These are phyloP conservation scores for Setipinna tenuifilis DNA, from an alignment of 2,797 vertebrate genomes.

Conservation along the genomic window DNA sequence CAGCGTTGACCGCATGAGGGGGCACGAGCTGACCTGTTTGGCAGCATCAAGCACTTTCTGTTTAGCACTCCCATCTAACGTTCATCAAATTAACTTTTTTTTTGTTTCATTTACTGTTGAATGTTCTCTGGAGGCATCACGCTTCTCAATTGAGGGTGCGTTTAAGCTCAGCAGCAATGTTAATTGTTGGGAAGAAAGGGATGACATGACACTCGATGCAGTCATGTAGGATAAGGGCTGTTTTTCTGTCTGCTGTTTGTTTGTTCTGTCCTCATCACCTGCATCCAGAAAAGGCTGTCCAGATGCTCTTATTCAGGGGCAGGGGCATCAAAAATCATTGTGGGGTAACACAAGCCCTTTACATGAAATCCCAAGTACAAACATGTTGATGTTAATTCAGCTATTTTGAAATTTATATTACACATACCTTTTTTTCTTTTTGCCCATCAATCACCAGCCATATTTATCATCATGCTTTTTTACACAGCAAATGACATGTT, in stretches of 20 bases:
- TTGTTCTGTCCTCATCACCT: neutral
- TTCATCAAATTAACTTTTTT: slow-evolving; percentile 30
- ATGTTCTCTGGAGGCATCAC: slow-evolving; percentile 42
- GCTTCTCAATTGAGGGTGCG: slow-evolving; percentile 28
- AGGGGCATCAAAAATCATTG: neutral
- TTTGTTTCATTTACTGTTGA: slow-evolving; percentile 29
- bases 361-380: neutral
- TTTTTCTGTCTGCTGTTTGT: slow-evolving; percentile 4
- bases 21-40: neutral
- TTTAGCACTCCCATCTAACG: neutral
- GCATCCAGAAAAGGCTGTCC: neutral
- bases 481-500: neutral
- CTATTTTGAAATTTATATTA: neutral
- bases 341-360: neutral
- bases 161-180: slow-evolving; percentile 17
- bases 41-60: neutral
- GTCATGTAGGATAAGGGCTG: neutral
- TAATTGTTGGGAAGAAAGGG: slow-evolving; percentile 13
- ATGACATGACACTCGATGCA: neutral
- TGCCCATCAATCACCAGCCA: neutral
- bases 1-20: neutral
- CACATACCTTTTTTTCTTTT: neutral
- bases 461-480: neutral
- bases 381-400: neutral
- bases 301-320: neutral